Evolutionary conservation across 2,888 invertebrate genomes (phyloP), one percentile per base, ranked within the genome.

Genomic region (Caenorhabditis drosophilae): DNA sequence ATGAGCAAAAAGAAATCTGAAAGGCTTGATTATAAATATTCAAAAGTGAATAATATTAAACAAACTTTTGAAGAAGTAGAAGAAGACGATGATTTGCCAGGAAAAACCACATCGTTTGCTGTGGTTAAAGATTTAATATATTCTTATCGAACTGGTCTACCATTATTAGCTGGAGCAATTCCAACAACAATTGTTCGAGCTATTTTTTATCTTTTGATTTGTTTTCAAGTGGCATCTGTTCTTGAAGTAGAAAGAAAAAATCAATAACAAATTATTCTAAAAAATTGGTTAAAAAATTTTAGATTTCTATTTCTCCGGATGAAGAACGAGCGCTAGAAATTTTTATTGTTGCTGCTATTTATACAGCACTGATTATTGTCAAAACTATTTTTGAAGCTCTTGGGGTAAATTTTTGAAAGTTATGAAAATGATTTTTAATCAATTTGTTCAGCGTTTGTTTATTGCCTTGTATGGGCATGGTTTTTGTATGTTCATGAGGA

Each of bases 321-420:
- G 75, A 77, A 16, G 68, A 73, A 9, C 35, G 73, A 23, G 53
- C 73, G 2, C 57, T 73, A 18, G 60, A 73, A 42, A 70, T 81
- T 18, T 78, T 81, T 56, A 73, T 71, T 31, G 75, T 80, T 2
- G 79, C 77, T 35, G 73, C 76, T 4, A 67, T 78, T 49, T 81
- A 80, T 50, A 73, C 71, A 15, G 77, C 80, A 2, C 52, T 81
- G 25, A 81, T 81, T 47, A 81, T 81, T 46, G 71, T 81, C 11
- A 81, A 81, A 56, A 81, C 81, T 2, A 78, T 79, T 44, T 81
- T 81, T 49, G 81, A 81, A 45, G 77, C 81, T 16, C 67, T 81
- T 18, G 81, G 81, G 42, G 80, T 80, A 35, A 26, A 35, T 52
- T 27, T 47, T 25, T 25, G 18, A 12, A 59, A 36, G 4, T 4